A percentile compares a stretch with the other conserved stretches of the same genome.
Conservation (phyloP, 2,797 vertebrate genomes). For the Staurois parvus region DNA sequence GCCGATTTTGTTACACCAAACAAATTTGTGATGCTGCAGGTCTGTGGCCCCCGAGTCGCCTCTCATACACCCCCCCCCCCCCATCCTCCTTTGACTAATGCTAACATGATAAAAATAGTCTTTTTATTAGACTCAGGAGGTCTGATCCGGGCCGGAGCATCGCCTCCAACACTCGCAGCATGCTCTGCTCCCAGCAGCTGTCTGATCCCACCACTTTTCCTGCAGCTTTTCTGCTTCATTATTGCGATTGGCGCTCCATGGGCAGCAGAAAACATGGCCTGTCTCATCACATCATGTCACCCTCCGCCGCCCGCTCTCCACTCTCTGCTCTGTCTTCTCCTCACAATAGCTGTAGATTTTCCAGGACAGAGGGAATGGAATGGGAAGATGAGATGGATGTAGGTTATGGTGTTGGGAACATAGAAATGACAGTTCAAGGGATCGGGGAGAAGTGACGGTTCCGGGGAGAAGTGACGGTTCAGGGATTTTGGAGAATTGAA, state of each 20-base stretch:
- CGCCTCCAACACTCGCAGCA: not conserved
- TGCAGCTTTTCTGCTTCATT: constrained; percentile 48
- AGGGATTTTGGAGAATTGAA: too few species aligned
- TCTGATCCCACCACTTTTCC: constrained; percentile 22
- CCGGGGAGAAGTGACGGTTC: too few species aligned
- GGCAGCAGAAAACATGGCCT: constrained; percentile 6
- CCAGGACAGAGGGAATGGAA: not conserved
- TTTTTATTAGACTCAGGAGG: constrained; percentile 3
- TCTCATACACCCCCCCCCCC: not conserved
- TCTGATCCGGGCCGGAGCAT: not conserved
- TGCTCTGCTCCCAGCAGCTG: constrained; percentile 28
- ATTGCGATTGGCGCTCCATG: not conserved
- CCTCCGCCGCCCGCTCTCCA: not conserved
- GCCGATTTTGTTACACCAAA: not conserved
- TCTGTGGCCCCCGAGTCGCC: not conserved
- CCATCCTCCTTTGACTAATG: not conserved
- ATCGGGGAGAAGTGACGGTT: too few species aligned
- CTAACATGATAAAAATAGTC: not conserved
- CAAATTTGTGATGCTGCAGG: not conserved
- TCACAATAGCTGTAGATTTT: constrained; percentile 9
- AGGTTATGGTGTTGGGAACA: not conserved
- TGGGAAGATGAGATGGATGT: not conserved
- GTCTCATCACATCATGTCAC: constrained; percentile 39
- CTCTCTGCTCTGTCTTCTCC: not conserved
- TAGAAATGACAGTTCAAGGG: not conserved